Percentiles rank a stretch among this genome's conserved stretches.
phyloP scores from a whole-genome alignment of 2,797 vertebrate species.

The Anguilla marmorata region DNA sequence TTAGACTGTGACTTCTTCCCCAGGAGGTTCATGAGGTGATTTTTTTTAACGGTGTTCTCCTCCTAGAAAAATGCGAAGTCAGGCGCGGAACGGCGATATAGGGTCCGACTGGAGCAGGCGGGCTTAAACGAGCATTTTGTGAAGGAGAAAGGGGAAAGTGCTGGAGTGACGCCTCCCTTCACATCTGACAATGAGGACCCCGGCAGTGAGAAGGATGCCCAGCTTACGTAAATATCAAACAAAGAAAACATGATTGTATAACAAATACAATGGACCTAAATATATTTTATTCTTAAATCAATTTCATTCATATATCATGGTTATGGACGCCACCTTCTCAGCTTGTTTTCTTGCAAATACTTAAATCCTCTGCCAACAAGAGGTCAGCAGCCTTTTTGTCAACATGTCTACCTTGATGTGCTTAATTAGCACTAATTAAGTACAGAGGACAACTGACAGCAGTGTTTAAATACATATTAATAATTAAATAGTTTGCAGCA shows the following conservation, averaged over 20 bases:
- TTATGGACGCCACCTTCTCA: too few species aligned
- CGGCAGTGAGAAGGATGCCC: conserved; percentile 48
- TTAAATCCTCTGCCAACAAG: too few species aligned
- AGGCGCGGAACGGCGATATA: conserved; percentile 79
- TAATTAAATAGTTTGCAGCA: too few species aligned
- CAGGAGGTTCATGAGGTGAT: background rate
- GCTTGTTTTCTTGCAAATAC: too few species aligned
- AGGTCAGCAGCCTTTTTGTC: too few species aligned
- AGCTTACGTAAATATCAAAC: conserved; percentile 63
- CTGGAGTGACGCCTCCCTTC: conserved; percentile 36
- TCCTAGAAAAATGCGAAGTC: conserved; percentile 75
- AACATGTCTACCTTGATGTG: too few species aligned
- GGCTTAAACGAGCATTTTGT: conserved; percentile 87
- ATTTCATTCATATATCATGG: background rate
- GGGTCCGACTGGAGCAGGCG: conserved; percentile 72
- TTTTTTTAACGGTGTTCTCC: conserved; percentile 29
- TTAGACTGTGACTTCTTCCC: background rate
- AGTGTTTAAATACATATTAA: too few species aligned
- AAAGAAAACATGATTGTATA: conserved; percentile 43
- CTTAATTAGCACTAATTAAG: too few species aligned
- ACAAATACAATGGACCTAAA: background rate
- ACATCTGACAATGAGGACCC: conserved; percentile 49
- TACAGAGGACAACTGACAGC: too few species aligned
- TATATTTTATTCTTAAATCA: conserved; percentile 33
- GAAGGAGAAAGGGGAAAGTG: conserved; percentile 69